Base-by-base conservation (phyloP, 2,888 invertebrate species). In the Ashinkailepas kermadecensis region DNA sequence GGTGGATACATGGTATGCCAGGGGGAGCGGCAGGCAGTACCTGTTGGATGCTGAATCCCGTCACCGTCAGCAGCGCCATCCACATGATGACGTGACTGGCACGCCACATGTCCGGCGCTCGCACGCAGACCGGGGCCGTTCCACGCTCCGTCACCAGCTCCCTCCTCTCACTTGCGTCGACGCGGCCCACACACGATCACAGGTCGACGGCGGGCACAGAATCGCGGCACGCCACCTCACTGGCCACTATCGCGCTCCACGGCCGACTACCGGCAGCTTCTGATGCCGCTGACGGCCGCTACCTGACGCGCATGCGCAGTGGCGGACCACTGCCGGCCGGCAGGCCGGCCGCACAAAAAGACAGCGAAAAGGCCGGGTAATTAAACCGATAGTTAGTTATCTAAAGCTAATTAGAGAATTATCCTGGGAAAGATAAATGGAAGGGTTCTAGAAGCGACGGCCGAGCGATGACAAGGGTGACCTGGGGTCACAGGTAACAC, bases 321-420 rank as follows among this genome's bases (percentile, higher is more conserved):
- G 67, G 25, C 12, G 12, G 25, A 15, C 23, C n/a, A 12, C 23
- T 12, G 12, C 25, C 21, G 74, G 0, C 74, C 74, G 56, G 74
- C 74, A 23, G 56, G 18, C 74, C 21, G 74, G 21, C 11, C 21
- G 54, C 74, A 56, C 74, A 74, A 74, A 74, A 74, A 74, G 74
- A n/a, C 54, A 12, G 54, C n/a, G 10, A 9, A 74, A 18, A 18
- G 74, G 74, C 65, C 74, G 56, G 74, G 74, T 74, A 74, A 74
- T 74, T 74, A 74, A 74, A 74, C 74, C 74, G 74, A 74, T 74
- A 74, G 74, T 74, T 74, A 74, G 74, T 54, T 74, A 74, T 74
- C 74, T 74, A 21, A 74, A 74, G 74, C 74, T 74, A 74, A 74
- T 74, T 74, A 74, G 74, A 56, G 74, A 74, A 74, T 74, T 74